These are phyloP conservation scores for Poecilia latipinna DNA, from an alignment of 2,113 vertebrate genomes.

Conservation along the genomic window DNA sequence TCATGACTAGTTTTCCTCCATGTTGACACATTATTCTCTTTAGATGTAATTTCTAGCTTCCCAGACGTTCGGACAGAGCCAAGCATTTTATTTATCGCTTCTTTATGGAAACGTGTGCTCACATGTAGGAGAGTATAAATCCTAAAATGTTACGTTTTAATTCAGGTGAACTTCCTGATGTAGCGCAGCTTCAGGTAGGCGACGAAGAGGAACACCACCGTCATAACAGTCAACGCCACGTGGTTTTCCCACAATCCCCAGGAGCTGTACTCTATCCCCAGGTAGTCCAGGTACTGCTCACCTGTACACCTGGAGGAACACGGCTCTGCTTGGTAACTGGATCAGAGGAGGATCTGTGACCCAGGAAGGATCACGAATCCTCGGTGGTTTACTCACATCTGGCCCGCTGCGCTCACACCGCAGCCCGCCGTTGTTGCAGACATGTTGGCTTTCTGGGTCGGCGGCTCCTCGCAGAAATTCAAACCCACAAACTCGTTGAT, in stretches of 20 bases:
- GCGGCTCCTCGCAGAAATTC: slow-evolving; percentile 78
- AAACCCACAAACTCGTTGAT: slow-evolving; percentile 88
- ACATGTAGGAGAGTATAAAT: too few relatives aligned
- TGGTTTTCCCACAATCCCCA: slow-evolving; percentile 94
- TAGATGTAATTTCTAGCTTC: too few relatives aligned
- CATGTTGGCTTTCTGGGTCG: slow-evolving; percentile 15
- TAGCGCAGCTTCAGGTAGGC: slow-evolving; percentile 87
- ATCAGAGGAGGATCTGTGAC: background rate
- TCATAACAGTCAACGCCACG: slow-evolving; percentile 85
- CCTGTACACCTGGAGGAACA: slow-evolving; percentile 82
- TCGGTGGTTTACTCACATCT: slow-evolving; percentile 64
- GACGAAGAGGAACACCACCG: slow-evolving; percentile 82
- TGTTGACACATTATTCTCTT: too few relatives aligned
- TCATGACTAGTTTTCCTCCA: too few relatives aligned
- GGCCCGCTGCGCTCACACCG: slow-evolving; percentile 10
- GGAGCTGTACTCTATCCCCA: slow-evolving; percentile 83
- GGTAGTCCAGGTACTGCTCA: slow-evolving; percentile 79
- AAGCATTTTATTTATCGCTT: background rate
- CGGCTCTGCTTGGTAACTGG: too few relatives aligned
- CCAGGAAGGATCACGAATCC: background rate
- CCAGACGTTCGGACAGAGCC: background rate
- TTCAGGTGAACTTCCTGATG: slow-evolving; percentile 89
- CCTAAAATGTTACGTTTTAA: background rate
- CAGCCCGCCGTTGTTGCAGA: slow-evolving; percentile 25
- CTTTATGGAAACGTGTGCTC: background rate